Evolutionary conservation across 2,888 invertebrate genomes (phyloP), one percentile per base, ranked within the genome.

Genomic region (Torymus tubicola): DNA sequence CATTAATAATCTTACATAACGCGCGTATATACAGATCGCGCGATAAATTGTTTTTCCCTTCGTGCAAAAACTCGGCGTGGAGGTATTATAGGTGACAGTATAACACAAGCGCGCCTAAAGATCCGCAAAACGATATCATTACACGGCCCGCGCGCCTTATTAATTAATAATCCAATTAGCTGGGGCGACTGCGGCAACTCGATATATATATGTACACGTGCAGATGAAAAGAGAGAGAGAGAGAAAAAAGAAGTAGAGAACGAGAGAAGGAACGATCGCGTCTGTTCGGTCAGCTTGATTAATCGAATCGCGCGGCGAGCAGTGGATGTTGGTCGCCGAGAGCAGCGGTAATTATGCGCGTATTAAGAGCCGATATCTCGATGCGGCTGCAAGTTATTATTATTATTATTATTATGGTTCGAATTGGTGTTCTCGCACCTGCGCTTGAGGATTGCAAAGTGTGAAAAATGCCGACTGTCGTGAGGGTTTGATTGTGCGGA

Each of bases 81-180:
- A 5, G 50, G 24, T 8, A 21, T 21, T 12, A 13, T 4, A 24
- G 63, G 13, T 2, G 13, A 63, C 21, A 2, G 13, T 42, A 16
- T 11, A 42, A 31, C 3, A 10, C 21, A n/a, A 13, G 21, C 61
- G 14, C 12, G 24, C 50, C 18, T 57, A 57, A 61, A 71, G 71
- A 71, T 71, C 12, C 73, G 63, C 42, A 21, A 64, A 73, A 57
- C 65, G 74, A 61, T 75, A 81, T 76, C 73, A 82, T 82, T 72
- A 73, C 80, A 68, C 12, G 68, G 53, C 55, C 74, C 57, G 67
- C 24, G 21, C 53, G 50, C 21, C 52, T 61, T 24, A 77, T 64
- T 64, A 82, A 80, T 80, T 78, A 70, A 55, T 69, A 78, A 78
- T 75, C 71, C 70, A 72, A 68, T 78, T 78, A 82, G 70, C 70